A percentile compares a stretch with the other conserved stretches of the same genome.
phyloP scores from a whole-genome alignment of 1,140 invertebrate species.

The Cepaea nemoralis region DNA sequence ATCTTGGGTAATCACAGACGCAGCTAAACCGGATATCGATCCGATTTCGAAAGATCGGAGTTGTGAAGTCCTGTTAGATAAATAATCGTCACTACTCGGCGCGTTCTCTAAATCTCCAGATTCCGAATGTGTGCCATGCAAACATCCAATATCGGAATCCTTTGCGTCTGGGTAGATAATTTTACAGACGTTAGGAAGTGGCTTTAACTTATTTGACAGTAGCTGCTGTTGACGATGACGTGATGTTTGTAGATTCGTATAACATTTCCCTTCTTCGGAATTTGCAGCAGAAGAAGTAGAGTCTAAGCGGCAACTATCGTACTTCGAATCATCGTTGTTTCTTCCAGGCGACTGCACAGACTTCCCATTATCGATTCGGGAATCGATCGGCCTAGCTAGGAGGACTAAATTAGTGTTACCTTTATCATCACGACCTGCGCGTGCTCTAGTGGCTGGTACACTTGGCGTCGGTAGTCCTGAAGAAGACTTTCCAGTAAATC shows the following conservation, averaged over 20 bases:
- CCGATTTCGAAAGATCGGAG: not conserved
- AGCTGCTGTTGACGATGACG: not conserved
- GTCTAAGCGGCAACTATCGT: not conserved
- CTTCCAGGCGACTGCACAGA: not conserved
- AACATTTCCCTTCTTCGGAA: not conserved
- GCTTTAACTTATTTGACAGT: not conserved
- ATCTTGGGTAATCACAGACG: not conserved
- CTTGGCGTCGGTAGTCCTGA: not conserved
- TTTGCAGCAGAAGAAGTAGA: not conserved
- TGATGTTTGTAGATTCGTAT: not conserved
- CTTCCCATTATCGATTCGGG: not conserved
- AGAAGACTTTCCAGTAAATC: slow-evolving; percentile 5
- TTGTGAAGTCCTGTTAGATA: slow-evolving; percentile 4
- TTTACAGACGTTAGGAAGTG: slow-evolving; percentile 14
- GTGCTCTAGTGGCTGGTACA: not conserved
- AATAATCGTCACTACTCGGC: not conserved
- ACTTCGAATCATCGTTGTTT: not conserved
- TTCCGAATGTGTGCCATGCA: not conserved
- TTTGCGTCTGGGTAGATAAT: not conserved
- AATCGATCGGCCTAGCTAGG: not conserved
- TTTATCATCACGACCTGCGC: not conserved
- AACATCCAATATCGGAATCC: slow-evolving; percentile 27
- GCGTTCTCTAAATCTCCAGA: not conserved
- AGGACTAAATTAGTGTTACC: not conserved
- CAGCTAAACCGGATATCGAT: not conserved